Evolutionary conservation across 2,888 invertebrate species (phyloP), one percentile per base, ranked within the genome.

Genomic region (Harpagoxenus sublaevis): DNA sequence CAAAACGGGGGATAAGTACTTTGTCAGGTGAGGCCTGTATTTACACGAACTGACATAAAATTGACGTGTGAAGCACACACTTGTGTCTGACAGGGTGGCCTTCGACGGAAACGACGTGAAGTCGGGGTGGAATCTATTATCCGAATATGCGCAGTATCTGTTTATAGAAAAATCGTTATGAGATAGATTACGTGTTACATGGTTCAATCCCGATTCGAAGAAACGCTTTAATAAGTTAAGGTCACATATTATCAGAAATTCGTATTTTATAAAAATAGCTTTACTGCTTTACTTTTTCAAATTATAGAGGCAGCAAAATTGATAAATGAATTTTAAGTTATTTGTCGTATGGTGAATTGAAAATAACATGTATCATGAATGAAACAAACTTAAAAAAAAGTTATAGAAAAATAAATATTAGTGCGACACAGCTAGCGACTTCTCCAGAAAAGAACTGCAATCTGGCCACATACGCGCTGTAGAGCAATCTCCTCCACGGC

Each of bases 31-130:
- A 51, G 35, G 57, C n/a, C 81, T 87, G 78, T 90, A 88, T 90
- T 90, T 90, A 87, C 85, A 84, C 85, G 55, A 55, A 65, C 73
- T 73, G 79, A 75, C 81, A 77, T 86, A 84, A 79, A 89, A 94
- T 94, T 94, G 94, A 94, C 94, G 91, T 94, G 94, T 91, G 93
- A 94, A 94, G 91, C 88, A 88, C 81, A 87, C 93, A 92, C 91
- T 92, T 93, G 93, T 88, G 88, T 65, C 84, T 92, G 93, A 92
- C 92, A 92, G 88, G 83, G 88, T 45, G 60, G 83, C 79, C 71
- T 84, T 73, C 65, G 75, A 39, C 63, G 63, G 42, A 53, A 62
- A 53, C 73, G 81, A 85, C 81, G 42, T 28, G 53, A 81, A 82
- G 39, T 85, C 51, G 31, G 81, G 66, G 71, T 57, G 71, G 62